A percentile compares a stretch with the other conserved stretches of the same genome.
Evolutionary conservation across 2,113 vertebrate genomes (phyloP).

Genomic region (Ardeotis arabs): DNA sequence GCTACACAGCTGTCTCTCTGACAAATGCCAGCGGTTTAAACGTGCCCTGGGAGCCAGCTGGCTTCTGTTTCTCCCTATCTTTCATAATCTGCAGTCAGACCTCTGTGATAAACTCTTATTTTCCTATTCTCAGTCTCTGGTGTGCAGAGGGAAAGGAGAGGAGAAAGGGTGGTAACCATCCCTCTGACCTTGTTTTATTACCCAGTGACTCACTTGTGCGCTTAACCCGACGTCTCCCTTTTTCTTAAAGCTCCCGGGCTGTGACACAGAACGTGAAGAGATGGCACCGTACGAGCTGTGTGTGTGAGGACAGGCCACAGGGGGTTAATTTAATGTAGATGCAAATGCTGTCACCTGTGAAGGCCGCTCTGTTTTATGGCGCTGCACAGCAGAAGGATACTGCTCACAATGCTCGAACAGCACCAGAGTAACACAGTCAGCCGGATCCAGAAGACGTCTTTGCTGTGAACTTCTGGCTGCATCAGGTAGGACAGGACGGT

Average conservation of each 20-base stretch:
- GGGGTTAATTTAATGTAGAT: neutral
- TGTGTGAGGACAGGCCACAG: neutral
- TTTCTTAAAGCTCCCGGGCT: neutral
- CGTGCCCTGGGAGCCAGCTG: neutral
- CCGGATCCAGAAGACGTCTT: constrained; percentile 79
- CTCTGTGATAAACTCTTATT: neutral
- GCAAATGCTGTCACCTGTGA: neutral
- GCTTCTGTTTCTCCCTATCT: neutral
- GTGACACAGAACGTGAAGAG: neutral
- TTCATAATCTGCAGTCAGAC: neutral
- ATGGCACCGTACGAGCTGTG: neutral
- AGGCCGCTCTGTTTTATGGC: neutral
- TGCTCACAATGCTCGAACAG: constrained; percentile 80
- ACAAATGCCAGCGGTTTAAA: neutral
- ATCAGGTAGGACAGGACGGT: constrained; percentile 83
- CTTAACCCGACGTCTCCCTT: neutral
- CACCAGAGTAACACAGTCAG: constrained; percentile 81
- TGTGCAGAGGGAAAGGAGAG: neutral
- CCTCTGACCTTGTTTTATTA: neutral
- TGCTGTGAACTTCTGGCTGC: constrained; percentile 89
- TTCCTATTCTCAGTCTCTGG: neutral
- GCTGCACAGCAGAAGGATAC: constrained; percentile 83
- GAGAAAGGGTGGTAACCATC: neutral
- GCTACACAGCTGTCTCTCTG: neutral
- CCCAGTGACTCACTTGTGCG: neutral